Conservation (phyloP, 1,140 invertebrate species). For the Zaprionus davidi region DNA sequence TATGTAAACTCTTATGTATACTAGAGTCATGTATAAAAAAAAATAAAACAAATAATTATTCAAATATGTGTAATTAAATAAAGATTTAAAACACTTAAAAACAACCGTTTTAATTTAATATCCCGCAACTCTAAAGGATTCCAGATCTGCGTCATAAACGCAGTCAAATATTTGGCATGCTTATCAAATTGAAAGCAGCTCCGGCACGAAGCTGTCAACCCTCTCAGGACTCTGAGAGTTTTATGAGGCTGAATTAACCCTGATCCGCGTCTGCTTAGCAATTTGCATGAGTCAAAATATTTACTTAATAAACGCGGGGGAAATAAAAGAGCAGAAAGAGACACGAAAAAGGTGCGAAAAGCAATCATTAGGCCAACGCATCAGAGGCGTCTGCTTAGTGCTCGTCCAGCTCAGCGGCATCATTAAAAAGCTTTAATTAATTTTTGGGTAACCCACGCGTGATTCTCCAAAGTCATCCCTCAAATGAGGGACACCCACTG, state of each 20-base stretch:
- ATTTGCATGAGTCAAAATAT: slow-evolving; percentile 80
- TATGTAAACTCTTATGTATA: too few species aligned
- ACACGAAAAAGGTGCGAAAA: slow-evolving; percentile 71
- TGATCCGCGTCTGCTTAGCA: slow-evolving; percentile 41
- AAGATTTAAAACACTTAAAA: too few species aligned
- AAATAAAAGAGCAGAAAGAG: slow-evolving; percentile 3
- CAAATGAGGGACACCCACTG: slow-evolving; percentile 37
- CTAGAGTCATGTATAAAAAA: too few species aligned
- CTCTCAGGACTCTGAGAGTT: slow-evolving; percentile 5
- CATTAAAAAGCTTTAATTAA: slow-evolving; percentile 80
- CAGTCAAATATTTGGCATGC: slow-evolving; percentile 37
- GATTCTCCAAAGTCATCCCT: slow-evolving; percentile 58
- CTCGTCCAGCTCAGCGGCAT: slow-evolving; percentile 53
- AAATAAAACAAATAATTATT: too few species aligned
- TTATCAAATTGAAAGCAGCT: slow-evolving; percentile 28
- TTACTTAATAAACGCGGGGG: slow-evolving; percentile 65
- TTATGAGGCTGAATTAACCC: slow-evolving; percentile 1
- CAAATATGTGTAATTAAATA: too few species aligned
- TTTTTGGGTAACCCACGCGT: slow-evolving; percentile 60
- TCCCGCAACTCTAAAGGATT: background rate
- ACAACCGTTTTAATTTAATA: too few species aligned
- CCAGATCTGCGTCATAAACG: background rate
- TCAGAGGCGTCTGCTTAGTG: slow-evolving; percentile 26
- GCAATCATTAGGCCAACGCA: slow-evolving; percentile 66
- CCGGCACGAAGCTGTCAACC: slow-evolving; percentile 25